A percentile compares a stretch with the other conserved stretches of the same genome.
Evolutionary conservation across 2,888 invertebrate genomes (phyloP).

Genomic region (Drosophila mercatorum): DNA sequence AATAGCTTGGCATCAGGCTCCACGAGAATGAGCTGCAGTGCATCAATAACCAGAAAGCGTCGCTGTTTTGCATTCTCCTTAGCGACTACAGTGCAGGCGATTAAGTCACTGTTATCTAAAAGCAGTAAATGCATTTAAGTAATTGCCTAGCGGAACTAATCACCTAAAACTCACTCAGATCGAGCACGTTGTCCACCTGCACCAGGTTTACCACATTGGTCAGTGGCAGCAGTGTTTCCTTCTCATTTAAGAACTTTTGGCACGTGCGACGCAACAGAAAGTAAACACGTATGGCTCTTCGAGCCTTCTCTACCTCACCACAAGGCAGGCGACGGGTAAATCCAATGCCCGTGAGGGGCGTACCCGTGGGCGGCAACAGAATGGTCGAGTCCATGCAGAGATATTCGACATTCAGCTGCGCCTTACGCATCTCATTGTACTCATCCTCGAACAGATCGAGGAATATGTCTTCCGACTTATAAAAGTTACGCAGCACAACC

Average conservation of each 20-base stretch:
- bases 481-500: constrained; percentile 94
- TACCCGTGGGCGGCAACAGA: constrained; percentile 96
- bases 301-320: constrained; percentile 96
- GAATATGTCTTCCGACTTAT: constrained; percentile 99
- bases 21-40: constrained; percentile 97
- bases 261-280: constrained; percentile 94
- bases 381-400: constrained; percentile 98
- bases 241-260: constrained; percentile 91
- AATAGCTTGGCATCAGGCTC: constrained; percentile 97
- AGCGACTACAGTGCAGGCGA: constrained; percentile 96
- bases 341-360: constrained; percentile 97
- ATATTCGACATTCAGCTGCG: constrained; percentile 95
- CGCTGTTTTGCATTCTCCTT: constrained; percentile 95
- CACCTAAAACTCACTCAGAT: constrained; percentile 91
- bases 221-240: constrained; percentile 94
- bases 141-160: background rate
- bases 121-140: constrained; percentile 41
- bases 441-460: constrained; percentile 99
- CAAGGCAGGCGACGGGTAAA: constrained; percentile 97
- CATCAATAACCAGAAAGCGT: constrained; percentile 98
- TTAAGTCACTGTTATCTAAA: constrained; percentile 97
- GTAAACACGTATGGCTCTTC: constrained; percentile 96
- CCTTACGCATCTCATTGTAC: constrained; percentile 95
- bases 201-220: constrained; percentile 95
- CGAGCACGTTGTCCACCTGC: constrained; percentile 96